Evolutionary conservation across 2,888 invertebrate genomes (phyloP), one percentile per base, ranked within the genome.

Genomic region (Euphydryas editha): DNA sequence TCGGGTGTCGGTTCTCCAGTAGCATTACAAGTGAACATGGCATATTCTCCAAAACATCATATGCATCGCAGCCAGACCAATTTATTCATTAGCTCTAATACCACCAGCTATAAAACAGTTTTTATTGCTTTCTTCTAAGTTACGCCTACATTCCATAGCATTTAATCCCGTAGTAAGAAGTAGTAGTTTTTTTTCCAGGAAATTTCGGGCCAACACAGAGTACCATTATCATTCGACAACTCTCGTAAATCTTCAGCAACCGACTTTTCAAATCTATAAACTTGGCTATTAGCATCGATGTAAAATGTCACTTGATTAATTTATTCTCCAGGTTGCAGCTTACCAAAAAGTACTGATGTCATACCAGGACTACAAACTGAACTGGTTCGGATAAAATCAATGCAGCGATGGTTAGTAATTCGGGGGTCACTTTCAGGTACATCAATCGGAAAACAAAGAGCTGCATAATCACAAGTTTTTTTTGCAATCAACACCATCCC

Each of bases 371-470:
- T 99, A 85, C 99, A 99, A 64, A 99, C 97, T 0, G 99, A 96
- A 77, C 99, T 98, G n/a, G 98, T 98, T 75, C 99, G 93, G 17
- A 98, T 95, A 76, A 99, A 96, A 84, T 99, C 99, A 76, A 99
- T 99, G 84, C 99, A 99, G 30, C 97, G 95, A 59, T 97, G 94
- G 77, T 97, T 96, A 51, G 88, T 94, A 7, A 99, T 94, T 24
- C 99, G 94, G 0, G 96, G 96, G n/a, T n/a, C n/a, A n/a, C n/a
- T n/a, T n/a, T n/a, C n/a, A n/a, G n/a, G n/a, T n/a, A n/a, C n/a
- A n/a, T 98, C 97, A 83, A 99, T 99, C 0, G 99, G 99, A 82
- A 98, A 99, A 84, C 99, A 99, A 0, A 99, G 99, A 8, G 98
- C 96, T 0, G 98, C 96, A 83, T 98, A 98, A 21, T 97, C 97